Conservation (phyloP, 2,113 vertebrate genomes). For the Edolisoma coerulescens region DNA sequence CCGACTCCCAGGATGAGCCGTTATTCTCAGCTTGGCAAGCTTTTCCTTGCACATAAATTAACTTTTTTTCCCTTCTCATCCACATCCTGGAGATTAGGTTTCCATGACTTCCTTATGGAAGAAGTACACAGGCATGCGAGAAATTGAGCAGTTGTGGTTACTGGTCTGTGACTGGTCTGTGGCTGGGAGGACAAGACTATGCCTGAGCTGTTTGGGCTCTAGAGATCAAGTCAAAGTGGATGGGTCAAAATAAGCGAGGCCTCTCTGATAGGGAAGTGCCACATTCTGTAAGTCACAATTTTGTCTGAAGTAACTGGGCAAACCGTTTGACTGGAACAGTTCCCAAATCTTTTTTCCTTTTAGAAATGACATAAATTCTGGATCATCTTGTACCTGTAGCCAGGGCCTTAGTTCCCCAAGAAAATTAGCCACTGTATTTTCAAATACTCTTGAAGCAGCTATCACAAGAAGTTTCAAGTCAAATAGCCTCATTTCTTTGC, state of each 20-base stretch:
- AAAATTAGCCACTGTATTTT: background rate
- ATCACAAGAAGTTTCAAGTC: background rate
- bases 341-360: background rate
- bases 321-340: background rate
- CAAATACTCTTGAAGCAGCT: background rate
- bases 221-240: background rate
- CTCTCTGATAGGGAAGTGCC: background rate
- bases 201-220: background rate
- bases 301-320: background rate
- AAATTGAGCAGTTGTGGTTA: background rate
- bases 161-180: too few species aligned
- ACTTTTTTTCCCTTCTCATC: background rate
- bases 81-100: background rate
- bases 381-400: background rate
- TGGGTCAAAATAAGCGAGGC: background rate
- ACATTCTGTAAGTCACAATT: background rate
- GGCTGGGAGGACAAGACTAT: background rate
- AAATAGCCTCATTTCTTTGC: background rate
- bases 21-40: background rate
- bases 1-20: background rate
- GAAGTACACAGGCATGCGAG: background rate
- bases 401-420: background rate
- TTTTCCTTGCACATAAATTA: background rate
- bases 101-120: background rate
- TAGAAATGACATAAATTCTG: background rate